Conservation (phyloP, 2,888 invertebrate genomes). For the Xestia xanthographa region DNA sequence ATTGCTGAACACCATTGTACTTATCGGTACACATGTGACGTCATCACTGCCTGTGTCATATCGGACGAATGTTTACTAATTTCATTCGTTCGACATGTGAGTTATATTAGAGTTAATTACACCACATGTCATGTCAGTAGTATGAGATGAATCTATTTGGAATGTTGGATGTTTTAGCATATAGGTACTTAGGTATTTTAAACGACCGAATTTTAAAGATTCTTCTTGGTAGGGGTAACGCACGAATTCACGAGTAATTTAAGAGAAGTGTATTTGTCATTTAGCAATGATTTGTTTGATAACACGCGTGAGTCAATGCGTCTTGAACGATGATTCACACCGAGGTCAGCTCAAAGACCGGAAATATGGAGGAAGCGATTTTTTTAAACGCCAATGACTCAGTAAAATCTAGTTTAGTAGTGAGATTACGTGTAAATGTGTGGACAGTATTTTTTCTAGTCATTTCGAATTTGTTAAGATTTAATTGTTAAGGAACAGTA, state of each 20-base stretch:
- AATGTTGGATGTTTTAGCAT: slow-evolving; percentile 33
- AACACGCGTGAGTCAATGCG: slow-evolving; percentile 74
- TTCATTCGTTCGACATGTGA: slow-evolving; percentile 56
- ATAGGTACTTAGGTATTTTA: slow-evolving; percentile 25
- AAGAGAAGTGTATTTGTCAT: slow-evolving; percentile 67
- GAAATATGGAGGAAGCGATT: slow-evolving; percentile 70
- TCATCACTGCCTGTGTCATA: slow-evolving; percentile 57
- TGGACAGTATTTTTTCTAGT: slow-evolving; percentile 52
- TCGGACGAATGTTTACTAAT: slow-evolving; percentile 60
- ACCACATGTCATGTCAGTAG: slow-evolving; percentile 56
- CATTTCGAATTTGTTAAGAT: slow-evolving; percentile 21
- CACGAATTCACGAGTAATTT: slow-evolving; percentile 61
- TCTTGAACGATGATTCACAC: slow-evolving; percentile 67
- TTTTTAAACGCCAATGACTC: slow-evolving; percentile 66
- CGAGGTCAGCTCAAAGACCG: slow-evolving; percentile 68
- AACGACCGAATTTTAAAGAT: slow-evolving; percentile 55
- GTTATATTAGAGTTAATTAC: slow-evolving; percentile 51
- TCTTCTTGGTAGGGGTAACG: slow-evolving; percentile 55
- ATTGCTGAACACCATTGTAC: slow-evolving; percentile 57
- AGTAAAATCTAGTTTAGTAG: slow-evolving; percentile 54
- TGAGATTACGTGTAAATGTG: slow-evolving; percentile 50
- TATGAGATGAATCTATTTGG: slow-evolving; percentile 53
- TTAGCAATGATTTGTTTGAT: slow-evolving; percentile 75
- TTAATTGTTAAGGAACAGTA: slow-evolving; percentile 6
- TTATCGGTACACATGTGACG: slow-evolving; percentile 62